Conservation (phyloP, 1,140 invertebrate genomes). For the Mesaphorura yosii region DNA sequence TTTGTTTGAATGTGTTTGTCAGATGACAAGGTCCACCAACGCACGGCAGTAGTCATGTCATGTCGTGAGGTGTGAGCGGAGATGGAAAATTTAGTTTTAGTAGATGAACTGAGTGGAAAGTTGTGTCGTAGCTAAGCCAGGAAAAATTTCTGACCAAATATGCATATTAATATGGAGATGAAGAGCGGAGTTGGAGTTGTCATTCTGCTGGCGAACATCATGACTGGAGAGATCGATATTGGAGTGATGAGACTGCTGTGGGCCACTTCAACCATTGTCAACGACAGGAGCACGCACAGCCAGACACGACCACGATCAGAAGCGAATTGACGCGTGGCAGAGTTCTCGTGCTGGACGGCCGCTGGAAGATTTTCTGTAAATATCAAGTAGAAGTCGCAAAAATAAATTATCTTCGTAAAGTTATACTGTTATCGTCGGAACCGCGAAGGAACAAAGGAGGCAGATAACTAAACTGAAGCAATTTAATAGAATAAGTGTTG, state of each 20-base stretch:
- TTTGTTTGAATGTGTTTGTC: too few relatives aligned
- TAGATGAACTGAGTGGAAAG: background rate
- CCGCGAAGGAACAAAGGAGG: background rate
- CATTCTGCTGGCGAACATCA: background rate
- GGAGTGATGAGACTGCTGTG: background rate
- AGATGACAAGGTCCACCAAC: too few relatives aligned
- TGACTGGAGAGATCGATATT: background rate
- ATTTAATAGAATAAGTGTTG: background rate
- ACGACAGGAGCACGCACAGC: background rate
- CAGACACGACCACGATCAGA: background rate
- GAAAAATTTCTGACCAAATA: background rate
- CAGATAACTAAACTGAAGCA: background rate
- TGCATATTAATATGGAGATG: background rate
- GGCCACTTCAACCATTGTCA: too few relatives aligned
- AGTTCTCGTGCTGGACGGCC: constrained; percentile 31
- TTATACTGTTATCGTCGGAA: too few relatives aligned
- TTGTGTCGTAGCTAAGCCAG: background rate
- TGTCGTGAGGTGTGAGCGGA: too few relatives aligned
- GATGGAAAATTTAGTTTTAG: too few relatives aligned
- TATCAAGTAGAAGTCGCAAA: too few relatives aligned
- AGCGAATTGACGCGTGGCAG: too few relatives aligned
- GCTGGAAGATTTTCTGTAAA: constrained; percentile 31
- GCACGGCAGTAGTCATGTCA: too few relatives aligned
- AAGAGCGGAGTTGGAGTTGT: background rate
- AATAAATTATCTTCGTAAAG: too few relatives aligned